Evolutionary conservation across 2,888 invertebrate species (phyloP), one percentile per base, ranked within the genome.

Genomic region (Notodonta ziczac): DNA sequence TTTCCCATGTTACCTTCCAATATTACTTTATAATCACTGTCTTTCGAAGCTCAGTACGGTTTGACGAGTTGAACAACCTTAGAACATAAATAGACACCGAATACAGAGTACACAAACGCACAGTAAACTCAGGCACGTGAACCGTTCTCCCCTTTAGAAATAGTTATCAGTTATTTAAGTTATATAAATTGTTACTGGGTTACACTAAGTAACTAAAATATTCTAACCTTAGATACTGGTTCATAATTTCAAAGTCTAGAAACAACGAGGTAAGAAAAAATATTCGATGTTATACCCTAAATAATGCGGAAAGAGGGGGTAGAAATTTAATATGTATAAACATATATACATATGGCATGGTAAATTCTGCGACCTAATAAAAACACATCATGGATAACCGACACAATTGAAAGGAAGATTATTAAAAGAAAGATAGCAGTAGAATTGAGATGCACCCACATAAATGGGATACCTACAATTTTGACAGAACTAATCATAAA

Each of bases 21-120:
- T 56, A 55, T 61, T 48, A 58, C 67, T 69, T 65, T 70, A 61
- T 70, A 75, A 76, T 68, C 60, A 61, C 32, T 67, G 50, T 69
- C 64, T 66, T 67, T 55, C 39, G 59, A 65, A 61, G 57, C 52
- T 24, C 60, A 63, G 62, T 60, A 57, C 67, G 66, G 67, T 68
- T 71, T 72, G 74, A 63, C 65, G 88, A 86, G 92, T 91, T 92
- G 89, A 92, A 91, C 78, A 91, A 93, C 92, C 92, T 86, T 77
- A 76, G 76, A 79, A 77, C 89, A 88, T 83, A 89, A 91, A 91
- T 93, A 93, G 90, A 87, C 74, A 69, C 77, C 70, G 78, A 79
- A 83, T 74, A 78, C 80, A 80, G 81, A 80, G 76, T 77, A 78
- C 72, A 81, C 78, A 80, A 77, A 76, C 73, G 78, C 68, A 77